Evolutionary conservation across 2,888 invertebrate genomes (phyloP).

Genomic region (Flabesymbios commensalis): DNA sequence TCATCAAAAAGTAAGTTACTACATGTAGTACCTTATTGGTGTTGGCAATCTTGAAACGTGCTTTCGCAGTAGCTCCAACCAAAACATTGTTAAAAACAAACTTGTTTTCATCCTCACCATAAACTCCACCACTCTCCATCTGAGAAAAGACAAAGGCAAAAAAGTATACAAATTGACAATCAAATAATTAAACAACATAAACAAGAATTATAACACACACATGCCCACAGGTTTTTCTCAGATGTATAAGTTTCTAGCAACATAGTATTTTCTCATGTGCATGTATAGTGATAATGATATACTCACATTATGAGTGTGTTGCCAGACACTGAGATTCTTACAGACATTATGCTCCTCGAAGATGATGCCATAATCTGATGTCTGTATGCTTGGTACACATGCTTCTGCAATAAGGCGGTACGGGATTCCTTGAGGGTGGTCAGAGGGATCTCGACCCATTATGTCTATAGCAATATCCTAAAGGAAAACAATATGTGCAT

Average conservation of each 20-base stretch:
- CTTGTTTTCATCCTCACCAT: conserved; percentile 58
- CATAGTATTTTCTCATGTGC: too few relatives aligned
- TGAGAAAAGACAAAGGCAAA: conserved; percentile 10
- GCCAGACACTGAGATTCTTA: conserved; percentile 57
- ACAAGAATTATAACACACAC: too few relatives aligned
- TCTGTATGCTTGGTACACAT: conserved; percentile 58
- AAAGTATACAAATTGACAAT: too few relatives aligned
- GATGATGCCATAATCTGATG: conserved; percentile 55
- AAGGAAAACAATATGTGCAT: neutral
- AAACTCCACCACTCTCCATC: conserved; percentile 55
- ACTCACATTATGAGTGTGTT: conserved; percentile 50
- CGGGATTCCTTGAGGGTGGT: conserved; percentile 53
- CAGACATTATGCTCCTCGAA: conserved; percentile 62
- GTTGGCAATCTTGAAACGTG: conserved; percentile 60
- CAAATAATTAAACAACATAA: too few relatives aligned
- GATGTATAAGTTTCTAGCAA: too few relatives aligned
- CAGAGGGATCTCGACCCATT: conserved; percentile 56
- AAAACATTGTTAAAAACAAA: conserved; percentile 62
- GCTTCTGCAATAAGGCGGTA: conserved; percentile 59
- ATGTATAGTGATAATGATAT: too few relatives aligned
- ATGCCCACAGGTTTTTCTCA: too few relatives aligned
- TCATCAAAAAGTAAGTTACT: too few relatives aligned
- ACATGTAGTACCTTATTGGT: conserved; percentile 51
- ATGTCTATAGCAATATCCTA: conserved; percentile 59
- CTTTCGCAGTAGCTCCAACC: conserved; percentile 57